Evolutionary conservation across 2,888 invertebrate genomes (phyloP).

Genomic region (Oxyscelio sp.): DNA sequence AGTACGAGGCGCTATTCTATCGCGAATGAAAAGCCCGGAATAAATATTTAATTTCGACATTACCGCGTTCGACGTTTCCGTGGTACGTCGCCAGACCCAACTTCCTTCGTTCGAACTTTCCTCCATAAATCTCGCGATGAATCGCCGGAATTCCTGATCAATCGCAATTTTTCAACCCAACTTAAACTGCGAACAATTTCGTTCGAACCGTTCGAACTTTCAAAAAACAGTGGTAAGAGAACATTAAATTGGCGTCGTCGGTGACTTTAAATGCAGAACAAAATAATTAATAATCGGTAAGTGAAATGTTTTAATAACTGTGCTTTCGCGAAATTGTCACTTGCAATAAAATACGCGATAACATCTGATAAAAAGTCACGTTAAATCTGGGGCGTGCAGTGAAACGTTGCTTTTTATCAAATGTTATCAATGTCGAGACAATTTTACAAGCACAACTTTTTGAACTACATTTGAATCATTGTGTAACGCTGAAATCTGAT

Average conservation of each 20-base stretch:
- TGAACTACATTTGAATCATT: constrained; percentile 5
- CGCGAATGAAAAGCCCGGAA: constrained; percentile 63
- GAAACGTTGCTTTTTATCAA: neutral
- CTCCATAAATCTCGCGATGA: constrained; percentile 45
- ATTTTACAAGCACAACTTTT: constrained; percentile 1
- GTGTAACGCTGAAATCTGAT: constrained; percentile 1
- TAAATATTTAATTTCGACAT: constrained; percentile 65
- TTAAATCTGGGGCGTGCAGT: neutral
- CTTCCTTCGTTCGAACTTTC: constrained; percentile 21
- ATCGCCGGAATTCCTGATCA: no score
- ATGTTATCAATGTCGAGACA: neutral
- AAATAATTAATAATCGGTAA: neutral
- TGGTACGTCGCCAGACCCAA: constrained; percentile 18
- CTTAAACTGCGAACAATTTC: neutral
- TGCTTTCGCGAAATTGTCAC: neutral
- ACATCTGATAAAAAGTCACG: constrained; percentile 3
- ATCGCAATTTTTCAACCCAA: constrained; percentile 37
- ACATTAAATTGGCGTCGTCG: neutral
- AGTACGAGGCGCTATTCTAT: constrained; percentile 59
- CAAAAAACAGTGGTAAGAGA: neutral
- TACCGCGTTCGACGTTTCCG: constrained; percentile 33
- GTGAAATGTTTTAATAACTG: neutral
- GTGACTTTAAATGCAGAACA: neutral
- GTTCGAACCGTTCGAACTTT: neutral
- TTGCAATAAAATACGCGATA: neutral